Base-by-base conservation (phyloP, 2,888 invertebrate genomes). In the Drosophila affinis region DNA sequence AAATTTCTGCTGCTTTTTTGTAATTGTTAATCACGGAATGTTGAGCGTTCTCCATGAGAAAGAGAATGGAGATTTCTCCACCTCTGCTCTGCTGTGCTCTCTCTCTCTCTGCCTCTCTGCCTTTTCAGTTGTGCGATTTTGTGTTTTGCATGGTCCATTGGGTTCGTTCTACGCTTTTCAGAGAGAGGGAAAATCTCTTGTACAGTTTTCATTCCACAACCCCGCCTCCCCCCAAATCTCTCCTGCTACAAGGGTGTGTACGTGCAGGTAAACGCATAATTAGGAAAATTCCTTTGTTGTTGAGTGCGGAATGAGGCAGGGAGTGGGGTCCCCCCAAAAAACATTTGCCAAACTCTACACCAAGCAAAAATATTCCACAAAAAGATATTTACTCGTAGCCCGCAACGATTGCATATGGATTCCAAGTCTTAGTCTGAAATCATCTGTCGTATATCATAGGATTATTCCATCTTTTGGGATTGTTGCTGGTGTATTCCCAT, bases 21-120 rank as follows among this genome's bases (percentile, higher is more conserved):
- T 79, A 83, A 83, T 83, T 83, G 84, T 83, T 83, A 86, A 86
- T 83, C 83, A 86, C 84, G 84, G 87, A 74, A 79, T 72, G 78
- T 55, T 79, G 47, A 51, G 46, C 51, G 32, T 52, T 29, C n/a
- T 27, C 10, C n/a, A n/a, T 9, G 24, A 32, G 29, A 7, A 9
- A 7, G 6, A 39, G 27, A 21, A 34, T 24, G 48, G 1, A 14
- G 47, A 9, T 34, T 18, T 18, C 21, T 34, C 32, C 12, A 34
- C 27, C 32, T 59, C 24, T 34, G 5, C 24, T 24, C 21, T 3
- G 12, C 27, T 27, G 7, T 27, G 12, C 45, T 14, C 34, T 18
- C 39, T n/a, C 51, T n/a, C 18, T 17, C 10, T 45, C 17, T 27
- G 29, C 12, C 51, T n/a, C 18, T 17, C 10, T 45, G 17, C n/a